Conservation (phyloP, 37 sponge, comb jelly and placozoan genomes). For the Amphimedon queenslandica region DNA sequence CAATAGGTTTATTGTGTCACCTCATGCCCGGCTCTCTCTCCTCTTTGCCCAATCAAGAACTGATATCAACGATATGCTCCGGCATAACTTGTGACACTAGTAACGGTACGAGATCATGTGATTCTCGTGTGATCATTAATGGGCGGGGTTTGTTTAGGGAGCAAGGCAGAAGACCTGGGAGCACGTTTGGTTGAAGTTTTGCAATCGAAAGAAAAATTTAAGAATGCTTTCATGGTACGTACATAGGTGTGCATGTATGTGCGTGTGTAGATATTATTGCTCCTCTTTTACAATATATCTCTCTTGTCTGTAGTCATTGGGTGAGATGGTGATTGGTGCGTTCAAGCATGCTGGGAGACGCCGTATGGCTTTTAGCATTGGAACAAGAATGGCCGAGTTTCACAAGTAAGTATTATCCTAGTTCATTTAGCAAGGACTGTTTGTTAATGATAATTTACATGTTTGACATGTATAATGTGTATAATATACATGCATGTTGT, state of each 20-base stretch:
- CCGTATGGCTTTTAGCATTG: constrained; percentile 76
- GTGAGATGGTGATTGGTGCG: constrained; percentile 85
- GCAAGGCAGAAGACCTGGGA: constrained; percentile 45
- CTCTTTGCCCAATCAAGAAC: constrained; percentile 4
- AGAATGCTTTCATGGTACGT: constrained; percentile 36
- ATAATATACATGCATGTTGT: too few relatives aligned
- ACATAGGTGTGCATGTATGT: background rate
- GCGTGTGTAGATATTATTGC: background rate
- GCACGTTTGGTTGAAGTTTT: constrained; percentile 21
- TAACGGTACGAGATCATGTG: constrained; percentile 23
- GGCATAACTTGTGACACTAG: constrained; percentile 24
- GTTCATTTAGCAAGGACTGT: too few relatives aligned
- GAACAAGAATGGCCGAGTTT: constrained; percentile 72
- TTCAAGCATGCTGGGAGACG: constrained; percentile 85
- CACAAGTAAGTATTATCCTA: constrained; percentile 43
- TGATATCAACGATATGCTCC: constrained; percentile 12
- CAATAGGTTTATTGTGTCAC: constrained; percentile 44
- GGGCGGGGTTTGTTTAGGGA: background rate
- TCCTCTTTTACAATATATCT: background rate
- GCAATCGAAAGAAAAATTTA: constrained; percentile 37
- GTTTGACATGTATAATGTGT: too few relatives aligned
- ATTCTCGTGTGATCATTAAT: background rate
- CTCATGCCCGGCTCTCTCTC: constrained; percentile 43
- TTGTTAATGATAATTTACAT: too few relatives aligned
- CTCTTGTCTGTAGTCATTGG: constrained; percentile 41